Evolutionary conservation across 2,113 vertebrate species (phyloP), one percentile per base, ranked within the genome.

Genomic region (Cyanistes caeruleus): DNA sequence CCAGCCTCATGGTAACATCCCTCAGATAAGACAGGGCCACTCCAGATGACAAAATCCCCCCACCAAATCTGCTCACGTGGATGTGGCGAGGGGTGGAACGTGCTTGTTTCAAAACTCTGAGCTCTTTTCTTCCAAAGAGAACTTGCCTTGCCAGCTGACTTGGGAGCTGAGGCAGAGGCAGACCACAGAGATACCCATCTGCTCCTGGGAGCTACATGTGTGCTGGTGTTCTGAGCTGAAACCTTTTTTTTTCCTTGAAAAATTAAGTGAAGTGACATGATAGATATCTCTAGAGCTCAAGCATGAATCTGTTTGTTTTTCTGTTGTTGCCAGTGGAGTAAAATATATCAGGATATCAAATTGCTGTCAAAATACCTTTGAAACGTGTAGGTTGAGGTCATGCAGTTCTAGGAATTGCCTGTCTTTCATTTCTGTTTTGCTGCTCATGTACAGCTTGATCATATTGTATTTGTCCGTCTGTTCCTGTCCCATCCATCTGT

Each of bases 241-340:
- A 65, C 23, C 18, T 13, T 41, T 48, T 35, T 56, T 58, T 52
- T 56, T 3, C 23, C 46, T 59, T 73, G 55, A 95, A 96, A 97
- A 94, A 92, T 73, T 25, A 80, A 80, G 86, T 73, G 87, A 93
- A 94, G 77, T 1, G 1, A 80, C 37, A 31, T 44, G 96, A 96
- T 95, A 85, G 55, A 31, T 60, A 97, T 97, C 96, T 95, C 70
- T 79, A 72, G 90, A 95, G 90, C 86, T 96, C 86, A 89, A 89
- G 90, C 96, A 87, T 93, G 88, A 93, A 90, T 96, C 62, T 85
- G 65, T 96, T 94, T 96, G 90, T 67, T 96, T 96, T 95, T 96
- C 91, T 91, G 69, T 97, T 93, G 74, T 94, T 97, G 86, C 93
- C 77, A 92, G 91, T 83, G 70, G 77, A 95, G 93, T 91, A 94